A percentile compares a stretch with the other conserved stretches of the same genome.
Conservation (phyloP, 2,797 vertebrate genomes). For the Tiaroga cobitis region DNA sequence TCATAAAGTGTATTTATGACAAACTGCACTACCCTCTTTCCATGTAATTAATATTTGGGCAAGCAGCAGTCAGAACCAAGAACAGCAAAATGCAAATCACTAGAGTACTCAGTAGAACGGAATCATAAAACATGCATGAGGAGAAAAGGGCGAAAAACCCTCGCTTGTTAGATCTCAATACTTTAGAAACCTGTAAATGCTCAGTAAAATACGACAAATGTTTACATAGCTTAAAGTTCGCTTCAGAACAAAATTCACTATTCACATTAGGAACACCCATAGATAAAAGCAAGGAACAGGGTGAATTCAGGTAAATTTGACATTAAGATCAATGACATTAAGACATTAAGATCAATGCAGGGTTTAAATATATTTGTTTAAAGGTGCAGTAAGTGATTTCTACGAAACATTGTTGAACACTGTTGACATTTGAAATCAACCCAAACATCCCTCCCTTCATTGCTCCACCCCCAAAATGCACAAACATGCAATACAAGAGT, state of each 20-base stretch:
- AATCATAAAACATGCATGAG: conserved; percentile 50
- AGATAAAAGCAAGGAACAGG: neutral
- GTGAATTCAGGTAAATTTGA: neutral
- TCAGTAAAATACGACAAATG: conserved; percentile 28
- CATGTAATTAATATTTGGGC: conserved; percentile 45
- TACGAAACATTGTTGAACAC: neutral
- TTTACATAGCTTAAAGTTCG: conserved; percentile 9
- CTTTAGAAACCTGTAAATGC: conserved; percentile 18
- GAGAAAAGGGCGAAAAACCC: conserved; percentile 26
- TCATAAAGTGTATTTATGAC: conserved; percentile 34
- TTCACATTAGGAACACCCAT: neutral
- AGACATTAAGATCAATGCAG: neutral
- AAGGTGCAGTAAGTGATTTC: neutral
- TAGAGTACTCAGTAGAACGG: conserved; percentile 29
- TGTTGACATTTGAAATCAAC: neutral
- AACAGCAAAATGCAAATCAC: conserved; percentile 37
- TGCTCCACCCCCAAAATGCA: neutral
- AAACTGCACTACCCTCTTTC: conserved; percentile 41
- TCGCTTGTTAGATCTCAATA: conserved; percentile 24
- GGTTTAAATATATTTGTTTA: neutral
- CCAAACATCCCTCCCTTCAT: neutral
- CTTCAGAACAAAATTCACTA: neutral
- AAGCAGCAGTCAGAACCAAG: conserved; percentile 22
- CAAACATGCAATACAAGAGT: too few relatives aligned
- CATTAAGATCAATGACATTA: neutral